phyloP scores from a whole-genome alignment of 2,888 invertebrate species.

The Cataglyphis altisquamis region DNA sequence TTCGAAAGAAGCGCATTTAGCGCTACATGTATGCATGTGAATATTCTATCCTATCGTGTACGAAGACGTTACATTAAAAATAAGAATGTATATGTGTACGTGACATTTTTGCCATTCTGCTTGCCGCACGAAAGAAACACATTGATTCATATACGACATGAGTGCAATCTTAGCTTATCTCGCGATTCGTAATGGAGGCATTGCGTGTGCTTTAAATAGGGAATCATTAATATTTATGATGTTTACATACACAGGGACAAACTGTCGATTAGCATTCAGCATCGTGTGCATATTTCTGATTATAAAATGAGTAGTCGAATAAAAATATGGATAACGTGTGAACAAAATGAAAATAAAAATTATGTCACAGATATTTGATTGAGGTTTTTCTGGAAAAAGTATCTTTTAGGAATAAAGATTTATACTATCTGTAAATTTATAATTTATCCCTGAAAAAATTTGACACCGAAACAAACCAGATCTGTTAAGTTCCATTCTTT shows the following conservation, averaged over 20 bases:
- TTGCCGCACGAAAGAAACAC: constrained; percentile 42
- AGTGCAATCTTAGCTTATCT: constrained; percentile 36
- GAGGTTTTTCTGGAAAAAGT: not conserved
- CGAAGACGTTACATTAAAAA: constrained; percentile 15
- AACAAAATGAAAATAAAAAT: not conserved
- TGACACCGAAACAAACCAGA: not conserved
- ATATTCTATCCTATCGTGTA: constrained; percentile 32
- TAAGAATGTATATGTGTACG: constrained; percentile 34
- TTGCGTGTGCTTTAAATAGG: constrained; percentile 20
- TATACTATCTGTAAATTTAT: not conserved
- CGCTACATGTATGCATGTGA: not conserved
- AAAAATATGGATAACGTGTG: not conserved
- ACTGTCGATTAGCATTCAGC: constrained; percentile 28
- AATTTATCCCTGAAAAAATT: not conserved
- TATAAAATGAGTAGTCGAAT: constrained; percentile 35
- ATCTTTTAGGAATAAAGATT: not conserved
- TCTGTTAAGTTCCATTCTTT: not conserved
- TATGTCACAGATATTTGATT: constrained; percentile 7
- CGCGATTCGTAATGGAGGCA: constrained; percentile 40
- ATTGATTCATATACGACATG: constrained; percentile 4
- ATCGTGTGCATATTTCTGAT: not conserved
- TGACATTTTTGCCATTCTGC: constrained; percentile 29
- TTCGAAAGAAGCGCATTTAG: constrained; percentile 10
- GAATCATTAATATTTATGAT: constrained; percentile 38
- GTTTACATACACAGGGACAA: not conserved